Conservation (phyloP, 2,113 vertebrate genomes). For the Pontoporia blainvillei region DNA sequence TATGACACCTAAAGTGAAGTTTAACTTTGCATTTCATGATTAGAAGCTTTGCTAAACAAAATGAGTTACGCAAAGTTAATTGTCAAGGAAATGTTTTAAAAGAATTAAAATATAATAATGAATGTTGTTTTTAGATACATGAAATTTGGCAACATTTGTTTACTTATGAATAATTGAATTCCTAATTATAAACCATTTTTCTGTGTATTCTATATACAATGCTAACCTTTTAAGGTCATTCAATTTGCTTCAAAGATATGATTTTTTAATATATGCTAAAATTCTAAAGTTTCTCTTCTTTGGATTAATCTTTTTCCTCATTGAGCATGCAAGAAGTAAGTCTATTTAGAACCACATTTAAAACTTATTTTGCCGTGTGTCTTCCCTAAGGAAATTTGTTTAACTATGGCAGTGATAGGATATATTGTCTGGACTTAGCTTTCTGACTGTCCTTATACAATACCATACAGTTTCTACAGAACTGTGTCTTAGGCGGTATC, state of each 20-base stretch:
- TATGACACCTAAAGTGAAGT: not conserved
- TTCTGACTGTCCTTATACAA: not conserved
- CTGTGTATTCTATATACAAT: not conserved
- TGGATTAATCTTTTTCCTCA: not conserved
- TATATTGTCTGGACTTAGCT: not conserved
- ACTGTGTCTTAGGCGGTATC: not conserved
- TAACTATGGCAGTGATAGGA: not conserved
- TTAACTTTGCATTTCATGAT: not conserved
- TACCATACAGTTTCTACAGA: not conserved
- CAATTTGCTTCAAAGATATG: not conserved
- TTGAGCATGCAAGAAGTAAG: not conserved
- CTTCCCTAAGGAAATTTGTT: not conserved
- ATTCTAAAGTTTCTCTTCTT: not conserved
- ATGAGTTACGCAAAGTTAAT: not conserved
- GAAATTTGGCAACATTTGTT: not conserved
- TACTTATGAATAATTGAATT: conserved; percentile 45
- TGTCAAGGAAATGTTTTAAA: conserved; percentile 4
- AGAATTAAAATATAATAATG: conserved; percentile 16
- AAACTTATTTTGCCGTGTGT: conserved; percentile 14
- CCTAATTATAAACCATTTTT: not conserved
- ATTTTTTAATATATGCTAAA: not conserved
- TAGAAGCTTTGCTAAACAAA: not conserved
- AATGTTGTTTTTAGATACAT: not conserved
- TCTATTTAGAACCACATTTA: not conserved
- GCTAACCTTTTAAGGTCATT: not conserved